These are phyloP conservation scores for Lamprologus tigripictilis DNA, from an alignment of 2,113 vertebrate species.

Conservation along the genomic window DNA sequence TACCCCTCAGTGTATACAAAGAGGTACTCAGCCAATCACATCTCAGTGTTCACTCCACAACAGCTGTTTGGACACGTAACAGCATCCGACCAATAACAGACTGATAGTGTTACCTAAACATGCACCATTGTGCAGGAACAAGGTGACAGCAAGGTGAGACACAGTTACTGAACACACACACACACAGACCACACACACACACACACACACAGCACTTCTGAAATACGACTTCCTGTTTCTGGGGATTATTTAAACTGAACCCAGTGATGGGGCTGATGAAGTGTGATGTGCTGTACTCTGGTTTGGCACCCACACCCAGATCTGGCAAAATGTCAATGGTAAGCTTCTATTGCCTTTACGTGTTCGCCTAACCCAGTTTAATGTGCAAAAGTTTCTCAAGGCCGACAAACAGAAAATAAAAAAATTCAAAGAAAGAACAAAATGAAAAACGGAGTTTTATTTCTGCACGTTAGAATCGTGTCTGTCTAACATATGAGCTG, in stretches of 20 bases:
- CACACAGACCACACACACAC: accelerated
- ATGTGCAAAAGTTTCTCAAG: not conserved
- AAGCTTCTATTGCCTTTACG: not conserved
- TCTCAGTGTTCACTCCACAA: not conserved
- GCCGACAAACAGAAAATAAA: not conserved
- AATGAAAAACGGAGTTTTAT: not conserved
- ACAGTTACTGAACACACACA: not conserved
- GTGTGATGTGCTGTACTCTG: not conserved
- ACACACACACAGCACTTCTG: not conserved
- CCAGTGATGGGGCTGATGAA: not conserved
- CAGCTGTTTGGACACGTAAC: not conserved
- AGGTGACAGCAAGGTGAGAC: not conserved
- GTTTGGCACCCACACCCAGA: not conserved
- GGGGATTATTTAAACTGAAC: not conserved
- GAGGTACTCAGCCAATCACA: not conserved
- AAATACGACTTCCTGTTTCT: not conserved
- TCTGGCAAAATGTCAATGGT: not conserved
- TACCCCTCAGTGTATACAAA: not conserved
- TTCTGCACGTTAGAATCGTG: not conserved
- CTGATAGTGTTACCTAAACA: not conserved
- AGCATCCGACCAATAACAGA: not conserved
- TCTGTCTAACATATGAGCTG: not conserved
- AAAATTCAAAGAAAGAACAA: not conserved
- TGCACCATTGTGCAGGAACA: not conserved
- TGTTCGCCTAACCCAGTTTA: not conserved